phyloP scores from a whole-genome alignment of 1,140 invertebrate species.

The Choristoneura fumiferana region DNA sequence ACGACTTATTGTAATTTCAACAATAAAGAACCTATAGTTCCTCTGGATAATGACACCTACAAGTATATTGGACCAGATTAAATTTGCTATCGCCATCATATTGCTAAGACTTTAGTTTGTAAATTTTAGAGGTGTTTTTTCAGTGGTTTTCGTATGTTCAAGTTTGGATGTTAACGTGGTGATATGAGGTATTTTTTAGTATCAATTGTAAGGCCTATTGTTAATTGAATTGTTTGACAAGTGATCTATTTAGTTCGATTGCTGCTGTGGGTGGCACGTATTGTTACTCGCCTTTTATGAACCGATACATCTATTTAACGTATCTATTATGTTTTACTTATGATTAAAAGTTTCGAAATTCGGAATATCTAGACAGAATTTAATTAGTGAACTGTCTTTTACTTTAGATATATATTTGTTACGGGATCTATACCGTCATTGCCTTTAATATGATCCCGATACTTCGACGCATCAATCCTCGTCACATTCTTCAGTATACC shows the following conservation, averaged over 20 bases:
- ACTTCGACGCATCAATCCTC: too few relatives aligned
- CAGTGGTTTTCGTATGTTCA: not conserved
- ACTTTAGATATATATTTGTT: too few relatives aligned
- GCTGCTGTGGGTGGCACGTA: conserved; percentile 34
- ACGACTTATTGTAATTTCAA: not conserved
- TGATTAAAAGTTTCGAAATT: too few relatives aligned
- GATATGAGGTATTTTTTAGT: conserved; percentile 25
- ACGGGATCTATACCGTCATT: too few relatives aligned
- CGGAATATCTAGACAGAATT: too few relatives aligned
- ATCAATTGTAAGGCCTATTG: conserved; percentile 32
- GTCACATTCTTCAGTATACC: too few relatives aligned
- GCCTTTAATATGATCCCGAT: too few relatives aligned
- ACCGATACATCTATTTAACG: too few relatives aligned
- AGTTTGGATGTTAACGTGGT: not conserved
- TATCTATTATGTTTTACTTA: too few relatives aligned
- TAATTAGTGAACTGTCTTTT: too few relatives aligned
- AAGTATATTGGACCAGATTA: not conserved
- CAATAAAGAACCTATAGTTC: conserved; percentile 7
- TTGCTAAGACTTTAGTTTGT: not conserved
- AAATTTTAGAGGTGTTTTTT: not conserved
- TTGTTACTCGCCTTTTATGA: too few relatives aligned
- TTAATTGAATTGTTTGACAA: conserved; percentile 43
- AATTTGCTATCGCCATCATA: too few relatives aligned
- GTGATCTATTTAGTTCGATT: conserved; percentile 34
- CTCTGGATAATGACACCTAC: conserved; percentile 16